Percentiles rank a stretch among this genome's conserved stretches.
Evolutionary conservation across 2,888 invertebrate genomes (phyloP).

Genomic region (Drepana falcataria): DNA sequence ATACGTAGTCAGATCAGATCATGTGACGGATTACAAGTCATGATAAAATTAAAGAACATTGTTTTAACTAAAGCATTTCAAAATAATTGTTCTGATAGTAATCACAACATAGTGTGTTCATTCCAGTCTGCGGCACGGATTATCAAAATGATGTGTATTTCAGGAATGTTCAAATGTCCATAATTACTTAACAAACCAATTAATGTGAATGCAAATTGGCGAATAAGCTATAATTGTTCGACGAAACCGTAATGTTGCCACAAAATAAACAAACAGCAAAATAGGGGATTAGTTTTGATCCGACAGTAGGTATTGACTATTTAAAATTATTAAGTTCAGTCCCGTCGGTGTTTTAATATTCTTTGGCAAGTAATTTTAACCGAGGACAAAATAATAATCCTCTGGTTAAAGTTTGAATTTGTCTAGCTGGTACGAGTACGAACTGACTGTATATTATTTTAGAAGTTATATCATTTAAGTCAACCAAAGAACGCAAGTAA

Average conservation of each 20-base stretch:
- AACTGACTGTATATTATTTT: too few species aligned
- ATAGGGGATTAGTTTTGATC: constrained; percentile 27
- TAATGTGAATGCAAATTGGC: constrained; percentile 44
- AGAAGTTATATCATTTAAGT: too few species aligned
- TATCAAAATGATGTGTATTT: constrained; percentile 16
- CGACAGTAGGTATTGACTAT: constrained; percentile 16
- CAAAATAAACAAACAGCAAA: constrained; percentile 38
- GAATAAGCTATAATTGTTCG: constrained; percentile 43
- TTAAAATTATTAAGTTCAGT: constrained; percentile 7
- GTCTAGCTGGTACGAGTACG: too few species aligned
- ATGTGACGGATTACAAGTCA: constrained; percentile 1
- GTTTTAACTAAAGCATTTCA: too few species aligned
- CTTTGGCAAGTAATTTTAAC: too few species aligned
- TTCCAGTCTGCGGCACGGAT: constrained; percentile 8
- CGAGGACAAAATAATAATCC: too few species aligned
- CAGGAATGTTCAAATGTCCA: constrained; percentile 15
- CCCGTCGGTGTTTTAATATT: too few species aligned
- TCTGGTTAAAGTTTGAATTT: too few species aligned
- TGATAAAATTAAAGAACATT: too few species aligned
- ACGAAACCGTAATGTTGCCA: constrained; percentile 21
- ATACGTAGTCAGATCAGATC: constrained; percentile 29
- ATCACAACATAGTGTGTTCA: not conserved
- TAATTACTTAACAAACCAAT: constrained; percentile 31
- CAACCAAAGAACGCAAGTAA: too few species aligned
- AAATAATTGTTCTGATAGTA: too few species aligned